These are phyloP conservation scores for Siniperca chuatsi DNA, from an alignment of 2,113 vertebrate species.

Conservation along the genomic window DNA sequence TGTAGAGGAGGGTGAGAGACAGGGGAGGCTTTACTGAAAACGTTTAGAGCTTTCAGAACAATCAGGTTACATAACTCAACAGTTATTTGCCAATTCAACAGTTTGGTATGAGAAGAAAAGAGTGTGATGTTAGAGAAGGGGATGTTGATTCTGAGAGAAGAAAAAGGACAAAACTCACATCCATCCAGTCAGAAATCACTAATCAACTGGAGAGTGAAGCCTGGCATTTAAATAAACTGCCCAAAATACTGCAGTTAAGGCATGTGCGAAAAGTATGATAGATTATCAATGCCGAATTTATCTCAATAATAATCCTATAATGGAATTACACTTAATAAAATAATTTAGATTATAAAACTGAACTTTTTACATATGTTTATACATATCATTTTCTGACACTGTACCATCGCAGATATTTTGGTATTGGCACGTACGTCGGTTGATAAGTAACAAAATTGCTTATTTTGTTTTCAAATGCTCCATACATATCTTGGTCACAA, in stretches of 20 bases:
- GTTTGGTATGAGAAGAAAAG: neutral
- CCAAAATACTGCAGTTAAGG: neutral
- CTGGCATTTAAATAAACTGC: neutral
- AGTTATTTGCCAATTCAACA: neutral
- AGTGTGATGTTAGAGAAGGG: neutral
- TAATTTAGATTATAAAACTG: neutral
- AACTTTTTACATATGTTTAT: neutral
- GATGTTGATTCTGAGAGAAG: neutral
- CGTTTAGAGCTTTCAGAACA: neutral
- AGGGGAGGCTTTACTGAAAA: neutral
- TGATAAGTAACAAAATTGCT: neutral
- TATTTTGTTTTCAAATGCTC: too few species aligned
- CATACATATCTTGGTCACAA: neutral
- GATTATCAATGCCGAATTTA: neutral
- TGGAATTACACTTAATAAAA: neutral
- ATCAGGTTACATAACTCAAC: neutral
- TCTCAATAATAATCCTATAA: neutral
- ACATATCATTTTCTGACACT: neutral
- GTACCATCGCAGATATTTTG: neutral
- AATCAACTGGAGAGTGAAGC: neutral
- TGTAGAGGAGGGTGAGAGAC: neutral
- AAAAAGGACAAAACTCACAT: neutral
- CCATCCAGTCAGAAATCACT: neutral
- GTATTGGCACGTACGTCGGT: neutral
- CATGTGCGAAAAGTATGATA: neutral